These are phyloP conservation scores for Ptychodera flava DNA, from an alignment of 35 echinoderm and acorn worm species.

Conservation along the genomic window DNA sequence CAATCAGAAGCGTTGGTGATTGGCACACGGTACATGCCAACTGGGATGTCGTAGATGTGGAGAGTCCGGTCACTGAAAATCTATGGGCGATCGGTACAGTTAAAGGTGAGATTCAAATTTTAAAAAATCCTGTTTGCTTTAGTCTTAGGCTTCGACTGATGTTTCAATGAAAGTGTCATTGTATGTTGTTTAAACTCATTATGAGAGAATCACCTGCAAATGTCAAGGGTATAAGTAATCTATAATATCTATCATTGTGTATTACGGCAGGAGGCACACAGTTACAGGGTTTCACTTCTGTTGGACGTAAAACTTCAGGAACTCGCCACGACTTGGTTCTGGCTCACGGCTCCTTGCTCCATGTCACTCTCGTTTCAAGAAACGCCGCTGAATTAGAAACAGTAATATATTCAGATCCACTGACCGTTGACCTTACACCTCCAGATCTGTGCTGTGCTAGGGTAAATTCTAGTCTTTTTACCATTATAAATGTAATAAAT, in stretches of 20 bases:
- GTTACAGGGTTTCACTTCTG: conserved; percentile 18
- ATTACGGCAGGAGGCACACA: conserved; percentile 38
- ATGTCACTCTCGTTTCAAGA: conserved; percentile 21
- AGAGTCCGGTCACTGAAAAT: conserved; percentile 28
- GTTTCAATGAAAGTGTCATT: too few relatives aligned
- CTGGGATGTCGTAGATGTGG: conserved; percentile 35
- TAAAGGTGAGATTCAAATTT: background rate
- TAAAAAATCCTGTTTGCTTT: too few relatives aligned
- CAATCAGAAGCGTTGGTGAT: conserved; percentile 16
- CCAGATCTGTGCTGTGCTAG: background rate
- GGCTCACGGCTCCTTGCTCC: conserved; percentile 5
- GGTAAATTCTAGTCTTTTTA: background rate
- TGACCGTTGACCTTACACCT: conserved; percentile 23
- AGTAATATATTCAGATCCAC: background rate
- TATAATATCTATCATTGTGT: too few relatives aligned
- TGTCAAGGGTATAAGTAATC: too few relatives aligned
- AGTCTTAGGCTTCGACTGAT: too few relatives aligned
- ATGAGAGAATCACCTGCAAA: too few relatives aligned
- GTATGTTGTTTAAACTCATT: too few relatives aligned
- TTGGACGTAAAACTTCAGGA: conserved; percentile 14
- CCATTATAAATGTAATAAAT: too few relatives aligned
- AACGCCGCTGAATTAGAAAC: conserved; percentile 24
- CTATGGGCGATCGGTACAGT: conserved; percentile 24
- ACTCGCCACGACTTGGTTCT: background rate
- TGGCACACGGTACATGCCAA: conserved; percentile 36